These are phyloP conservation scores for Vesta saturnalis DNA, from an alignment of 2,888 invertebrate species.

Conservation along the genomic window DNA sequence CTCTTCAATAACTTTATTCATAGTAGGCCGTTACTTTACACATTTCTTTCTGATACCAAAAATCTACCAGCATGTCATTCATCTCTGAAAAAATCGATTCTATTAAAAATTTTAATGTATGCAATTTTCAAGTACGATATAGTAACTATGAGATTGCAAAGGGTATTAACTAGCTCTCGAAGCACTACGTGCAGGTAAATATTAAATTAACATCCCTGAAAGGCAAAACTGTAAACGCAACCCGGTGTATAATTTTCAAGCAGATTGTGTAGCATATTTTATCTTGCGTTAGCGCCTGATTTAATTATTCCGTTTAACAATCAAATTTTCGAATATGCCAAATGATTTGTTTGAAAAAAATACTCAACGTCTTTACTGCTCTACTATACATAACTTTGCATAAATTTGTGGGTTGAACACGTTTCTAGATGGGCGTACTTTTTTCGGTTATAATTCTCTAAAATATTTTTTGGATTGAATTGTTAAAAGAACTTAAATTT, in stretches of 20 bases:
- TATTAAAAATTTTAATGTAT: background rate
- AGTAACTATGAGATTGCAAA: background rate
- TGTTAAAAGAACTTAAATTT: too few relatives aligned
- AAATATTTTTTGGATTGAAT: too few relatives aligned
- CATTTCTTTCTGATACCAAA: slow-evolving; percentile 17
- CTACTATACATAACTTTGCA: too few relatives aligned
- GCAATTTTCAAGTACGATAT: background rate
- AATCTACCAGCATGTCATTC: slow-evolving; percentile 2
- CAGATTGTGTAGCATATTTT: background rate
- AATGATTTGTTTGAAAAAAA: background rate
- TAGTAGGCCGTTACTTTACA: slow-evolving; percentile 12
- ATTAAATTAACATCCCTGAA: slow-evolving; percentile 4
- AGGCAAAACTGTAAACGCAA: slow-evolving; percentile 2
- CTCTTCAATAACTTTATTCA: slow-evolving; percentile 26
- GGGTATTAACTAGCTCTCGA: background rate
- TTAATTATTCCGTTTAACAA: background rate
- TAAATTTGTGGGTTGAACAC: too few relatives aligned
- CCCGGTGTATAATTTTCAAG: slow-evolving; percentile 4
- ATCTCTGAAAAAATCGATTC: background rate
- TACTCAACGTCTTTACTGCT: too few relatives aligned
- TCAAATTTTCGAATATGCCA: background rate
- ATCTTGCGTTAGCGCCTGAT: background rate
- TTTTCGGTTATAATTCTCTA: too few relatives aligned
- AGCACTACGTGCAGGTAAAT: slow-evolving; percentile 7
- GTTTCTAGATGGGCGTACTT: too few relatives aligned